Percentiles rank a stretch among this genome's conserved stretches.
phyloP scores from a whole-genome alignment of 2,888 invertebrate species.

The Drosophila merina region DNA sequence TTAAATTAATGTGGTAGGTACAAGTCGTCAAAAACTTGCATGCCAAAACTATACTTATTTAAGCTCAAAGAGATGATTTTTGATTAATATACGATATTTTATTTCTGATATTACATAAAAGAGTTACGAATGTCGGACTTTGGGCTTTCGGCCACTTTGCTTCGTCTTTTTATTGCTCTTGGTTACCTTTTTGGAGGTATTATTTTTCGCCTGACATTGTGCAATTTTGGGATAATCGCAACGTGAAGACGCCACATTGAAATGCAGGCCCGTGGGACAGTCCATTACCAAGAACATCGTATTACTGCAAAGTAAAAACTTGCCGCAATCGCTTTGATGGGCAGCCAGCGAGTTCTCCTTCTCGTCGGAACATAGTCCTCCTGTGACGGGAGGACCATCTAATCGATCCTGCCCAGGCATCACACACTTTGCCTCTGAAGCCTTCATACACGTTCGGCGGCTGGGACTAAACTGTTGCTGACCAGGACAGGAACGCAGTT shows the following conservation, averaged over 20 bases:
- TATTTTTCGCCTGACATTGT: constrained; percentile 47
- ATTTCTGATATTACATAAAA: neutral
- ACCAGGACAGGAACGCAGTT: constrained; percentile 49
- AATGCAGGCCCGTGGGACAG: constrained; percentile 73
- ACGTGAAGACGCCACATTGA: constrained; percentile 52
- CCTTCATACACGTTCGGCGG: constrained; percentile 49
- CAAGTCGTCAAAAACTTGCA: neutral
- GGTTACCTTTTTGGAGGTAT: constrained; percentile 16
- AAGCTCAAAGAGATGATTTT: neutral
- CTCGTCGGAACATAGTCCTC: constrained; percentile 52
- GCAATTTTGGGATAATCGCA: constrained; percentile 75
- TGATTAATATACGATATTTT: constrained; percentile 12
- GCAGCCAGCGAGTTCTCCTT: constrained; percentile 57
- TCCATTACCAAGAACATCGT: constrained; percentile 61
- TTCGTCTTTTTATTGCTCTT: constrained; percentile 25
- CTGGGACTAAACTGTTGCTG: constrained; percentile 61
- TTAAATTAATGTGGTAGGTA: neutral
- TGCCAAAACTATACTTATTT: neutral
- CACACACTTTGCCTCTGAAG: constrained; percentile 52
- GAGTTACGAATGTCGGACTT: constrained; percentile 25
- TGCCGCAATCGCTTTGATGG: constrained; percentile 64
- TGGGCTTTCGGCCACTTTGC: constrained; percentile 24
- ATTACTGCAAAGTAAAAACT: constrained; percentile 67
- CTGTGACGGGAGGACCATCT: constrained; percentile 41
- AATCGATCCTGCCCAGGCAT: neutral